Evolutionary conservation across 2,888 invertebrate genomes (phyloP).

Genomic region (Globia sparganii): DNA sequence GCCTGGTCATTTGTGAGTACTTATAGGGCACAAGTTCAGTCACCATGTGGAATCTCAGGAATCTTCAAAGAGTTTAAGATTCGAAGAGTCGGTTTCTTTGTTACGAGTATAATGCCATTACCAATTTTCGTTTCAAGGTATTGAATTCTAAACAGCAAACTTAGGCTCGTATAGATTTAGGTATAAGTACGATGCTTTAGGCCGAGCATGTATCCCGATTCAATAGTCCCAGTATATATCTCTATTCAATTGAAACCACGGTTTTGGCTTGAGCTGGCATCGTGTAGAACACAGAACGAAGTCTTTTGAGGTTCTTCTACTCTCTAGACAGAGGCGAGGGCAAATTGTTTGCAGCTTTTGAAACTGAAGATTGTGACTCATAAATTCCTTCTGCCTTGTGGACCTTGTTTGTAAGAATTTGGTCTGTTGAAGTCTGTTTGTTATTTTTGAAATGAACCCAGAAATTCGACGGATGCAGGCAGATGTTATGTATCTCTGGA

Average conservation of each 20-base stretch:
- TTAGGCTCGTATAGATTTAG: neutral
- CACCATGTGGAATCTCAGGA: conserved; percentile 11
- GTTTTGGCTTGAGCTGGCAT: neutral
- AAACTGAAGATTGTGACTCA: neutral
- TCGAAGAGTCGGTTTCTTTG: conserved; percentile 23
- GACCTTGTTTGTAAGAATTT: conserved; percentile 11
- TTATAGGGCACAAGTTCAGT: conserved; percentile 16
- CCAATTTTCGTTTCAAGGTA: conserved; percentile 19
- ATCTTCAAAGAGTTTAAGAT: conserved; percentile 24
- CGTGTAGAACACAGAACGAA: neutral
- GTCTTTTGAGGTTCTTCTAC: neutral
- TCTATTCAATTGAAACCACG: neutral
- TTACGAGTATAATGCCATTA: neutral
- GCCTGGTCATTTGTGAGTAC: neutral
- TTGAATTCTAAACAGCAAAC: neutral
- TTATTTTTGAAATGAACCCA: conserved; percentile 38
- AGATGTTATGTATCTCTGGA: conserved; percentile 57
- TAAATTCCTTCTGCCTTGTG: neutral
- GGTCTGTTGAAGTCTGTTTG: neutral
- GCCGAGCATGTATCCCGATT: neutral
- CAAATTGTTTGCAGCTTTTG: conserved; percentile 1
- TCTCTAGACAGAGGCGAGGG: neutral
- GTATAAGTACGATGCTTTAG: neutral
- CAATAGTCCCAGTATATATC: neutral
- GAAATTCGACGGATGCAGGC: conserved; percentile 44